These are phyloP conservation scores for Brachionus rotundiformis DNA, from an alignment of 1,140 invertebrate genomes.

Conservation along the genomic window DNA sequence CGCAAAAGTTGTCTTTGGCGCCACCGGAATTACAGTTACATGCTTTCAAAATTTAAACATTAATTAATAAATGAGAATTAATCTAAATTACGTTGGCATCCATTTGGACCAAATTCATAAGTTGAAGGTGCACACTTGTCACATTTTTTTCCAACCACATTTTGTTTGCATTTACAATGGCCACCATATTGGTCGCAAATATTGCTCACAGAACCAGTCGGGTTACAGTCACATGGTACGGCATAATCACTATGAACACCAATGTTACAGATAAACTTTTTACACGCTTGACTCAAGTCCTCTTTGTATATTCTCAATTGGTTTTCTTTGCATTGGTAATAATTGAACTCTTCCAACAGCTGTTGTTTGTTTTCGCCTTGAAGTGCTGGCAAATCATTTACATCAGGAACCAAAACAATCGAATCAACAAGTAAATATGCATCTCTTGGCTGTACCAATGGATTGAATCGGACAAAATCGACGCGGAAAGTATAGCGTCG, in stretches of 20 bases:
- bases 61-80: not conserved
- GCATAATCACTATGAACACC: conserved; percentile 59
- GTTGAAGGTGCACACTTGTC: conserved; percentile 91
- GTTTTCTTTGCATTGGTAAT: conserved; percentile 37
- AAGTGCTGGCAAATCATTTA: conserved; percentile 42
- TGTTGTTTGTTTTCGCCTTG: conserved; percentile 9
- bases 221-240: conserved; percentile 65
- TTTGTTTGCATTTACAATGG: conserved; percentile 86
- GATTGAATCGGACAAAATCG: conserved; percentile 70
- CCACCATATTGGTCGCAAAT: conserved; percentile 85
- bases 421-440: conserved; percentile 85
- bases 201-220: conserved; percentile 84
- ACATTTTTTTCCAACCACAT: conserved; percentile 88
- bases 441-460: conserved; percentile 71
- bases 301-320: conserved; percentile 47
- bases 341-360: conserved; percentile 26
- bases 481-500: conserved; percentile 82
- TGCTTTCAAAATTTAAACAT: conserved; percentile 64
- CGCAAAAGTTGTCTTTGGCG: conserved; percentile 90
- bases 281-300: conserved; percentile 58
- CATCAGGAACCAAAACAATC: conserved; percentile 38
- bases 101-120: conserved; percentile 90
- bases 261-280: conserved; percentile 61
- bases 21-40: conserved; percentile 95
- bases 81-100: conserved; percentile 72